Evolutionary conservation across 2,888 invertebrate genomes (phyloP).

Genomic region (Taenaris catops): DNA sequence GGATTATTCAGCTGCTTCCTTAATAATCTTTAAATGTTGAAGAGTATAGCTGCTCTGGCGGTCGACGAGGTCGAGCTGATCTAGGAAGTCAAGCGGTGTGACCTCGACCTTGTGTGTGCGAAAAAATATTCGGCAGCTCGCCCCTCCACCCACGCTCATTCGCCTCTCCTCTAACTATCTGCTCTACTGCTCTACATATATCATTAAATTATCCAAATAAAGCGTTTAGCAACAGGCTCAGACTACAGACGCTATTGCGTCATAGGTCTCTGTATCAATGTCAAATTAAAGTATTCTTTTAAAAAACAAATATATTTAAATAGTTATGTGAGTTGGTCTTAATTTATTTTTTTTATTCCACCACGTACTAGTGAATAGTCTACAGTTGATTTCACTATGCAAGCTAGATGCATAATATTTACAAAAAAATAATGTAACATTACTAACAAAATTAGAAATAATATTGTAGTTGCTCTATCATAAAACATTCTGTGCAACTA

Average conservation of each 20-base stretch:
- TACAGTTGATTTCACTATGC: too few species aligned
- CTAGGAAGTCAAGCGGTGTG: conserved; percentile 73
- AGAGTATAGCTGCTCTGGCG: conserved; percentile 24
- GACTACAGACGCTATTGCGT: background rate
- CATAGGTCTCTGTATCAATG: conserved; percentile 1
- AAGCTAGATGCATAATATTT: too few species aligned
- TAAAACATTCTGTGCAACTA: too few species aligned
- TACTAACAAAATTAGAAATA: too few species aligned
- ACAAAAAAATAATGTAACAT: too few species aligned
- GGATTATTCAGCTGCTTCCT: conserved; percentile 13
- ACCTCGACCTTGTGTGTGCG: conserved; percentile 73
- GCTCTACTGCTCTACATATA: conserved; percentile 14
- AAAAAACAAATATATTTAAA: too few species aligned
- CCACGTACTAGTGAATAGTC: too few species aligned
- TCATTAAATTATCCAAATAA: conserved; percentile 18
- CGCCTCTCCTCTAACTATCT: conserved; percentile 22
- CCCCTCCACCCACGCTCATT: conserved; percentile 27
- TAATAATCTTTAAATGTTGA: conserved; percentile 20
- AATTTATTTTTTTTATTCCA: too few species aligned
- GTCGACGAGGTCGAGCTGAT: conserved; percentile 43
- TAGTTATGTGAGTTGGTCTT: too few species aligned
- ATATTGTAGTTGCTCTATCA: too few species aligned
- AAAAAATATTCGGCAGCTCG: conserved; percentile 63
- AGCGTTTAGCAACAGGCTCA: conserved; percentile 6
- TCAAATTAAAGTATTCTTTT: background rate